These are phyloP conservation scores for Galeruca laticollis DNA, from an alignment of 2,888 invertebrate species.

Conservation along the genomic window DNA sequence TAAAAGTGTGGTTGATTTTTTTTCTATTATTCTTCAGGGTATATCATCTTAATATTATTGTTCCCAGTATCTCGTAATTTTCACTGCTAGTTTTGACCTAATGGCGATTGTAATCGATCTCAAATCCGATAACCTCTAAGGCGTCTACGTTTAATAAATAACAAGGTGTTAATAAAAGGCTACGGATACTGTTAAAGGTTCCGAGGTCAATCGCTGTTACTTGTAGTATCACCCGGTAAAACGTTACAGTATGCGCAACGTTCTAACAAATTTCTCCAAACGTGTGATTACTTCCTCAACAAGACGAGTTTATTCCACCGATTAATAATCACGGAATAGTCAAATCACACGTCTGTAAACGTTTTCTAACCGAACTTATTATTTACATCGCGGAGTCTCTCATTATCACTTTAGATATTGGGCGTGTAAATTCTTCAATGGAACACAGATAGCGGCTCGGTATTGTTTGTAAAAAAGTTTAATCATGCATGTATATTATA, in stretches of 20 bases:
- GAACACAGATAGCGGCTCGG: slow-evolving; percentile 26
- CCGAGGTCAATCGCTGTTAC: slow-evolving; percentile 5
- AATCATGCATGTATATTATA: slow-evolving; percentile 32
- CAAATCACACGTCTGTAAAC: slow-evolving; percentile 42
- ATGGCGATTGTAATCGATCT: background rate
- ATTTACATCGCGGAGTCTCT: slow-evolving; percentile 31
- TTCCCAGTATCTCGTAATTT: too few relatives aligned
- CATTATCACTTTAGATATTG: slow-evolving; percentile 38
- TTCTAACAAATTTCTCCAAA: slow-evolving; percentile 23
- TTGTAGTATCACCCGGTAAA: slow-evolving; percentile 14
- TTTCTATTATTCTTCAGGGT: too few relatives aligned
- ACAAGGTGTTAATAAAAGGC: slow-evolving; percentile 16
- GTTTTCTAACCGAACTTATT: slow-evolving; percentile 36
- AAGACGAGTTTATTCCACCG: slow-evolving; percentile 27
- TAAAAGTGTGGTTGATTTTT: too few relatives aligned
- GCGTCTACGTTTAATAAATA: slow-evolving; percentile 1
- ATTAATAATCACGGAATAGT: slow-evolving; percentile 36
- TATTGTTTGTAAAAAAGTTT: slow-evolving; percentile 36
- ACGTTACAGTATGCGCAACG: background rate
- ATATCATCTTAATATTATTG: too few relatives aligned
- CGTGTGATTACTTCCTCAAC: slow-evolving; percentile 35
- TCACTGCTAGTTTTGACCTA: background rate
- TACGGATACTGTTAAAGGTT: slow-evolving; percentile 15
- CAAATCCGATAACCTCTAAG: background rate
- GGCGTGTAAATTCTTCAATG: slow-evolving; percentile 37